Evolutionary conservation across 2,797 vertebrate genomes (phyloP).

Genomic region (Holocentrus rufus): DNA sequence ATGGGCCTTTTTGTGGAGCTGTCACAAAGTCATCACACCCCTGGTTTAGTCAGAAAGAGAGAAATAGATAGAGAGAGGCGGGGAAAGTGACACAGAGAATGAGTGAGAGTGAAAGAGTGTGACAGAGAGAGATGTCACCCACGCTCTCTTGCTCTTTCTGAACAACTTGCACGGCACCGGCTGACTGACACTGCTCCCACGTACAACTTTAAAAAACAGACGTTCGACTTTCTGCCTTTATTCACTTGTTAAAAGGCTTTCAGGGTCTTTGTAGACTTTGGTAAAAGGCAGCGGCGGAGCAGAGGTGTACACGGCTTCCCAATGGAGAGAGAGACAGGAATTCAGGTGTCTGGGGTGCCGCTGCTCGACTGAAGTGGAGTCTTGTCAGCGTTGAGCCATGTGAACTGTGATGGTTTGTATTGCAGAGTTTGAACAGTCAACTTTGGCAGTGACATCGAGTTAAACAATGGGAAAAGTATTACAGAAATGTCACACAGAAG

Average conservation of each 20-base stretch:
- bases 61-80: conserved; percentile 63
- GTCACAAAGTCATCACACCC: conserved; percentile 70
- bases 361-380: conserved; percentile 52
- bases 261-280: conserved; percentile 79
- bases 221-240: conserved; percentile 59
- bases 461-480: conserved; percentile 41
- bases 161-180: conserved; percentile 60
- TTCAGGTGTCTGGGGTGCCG: conserved; percentile 53
- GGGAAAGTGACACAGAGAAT: conserved; percentile 64
- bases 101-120: conserved; percentile 66
- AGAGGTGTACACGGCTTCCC: conserved; percentile 68
- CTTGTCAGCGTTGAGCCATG: conserved; percentile 56
- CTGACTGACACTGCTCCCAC: conserved; percentile 70
- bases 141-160: conserved; percentile 70
- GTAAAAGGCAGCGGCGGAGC: conserved; percentile 63
- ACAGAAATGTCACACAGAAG: conserved; percentile 14
- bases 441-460: conserved; percentile 18
- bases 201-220: conserved; percentile 59
- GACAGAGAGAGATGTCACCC: conserved; percentile 74
- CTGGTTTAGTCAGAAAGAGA: conserved; percentile 66
- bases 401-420: conserved; percentile 61
- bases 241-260: conserved; percentile 79
- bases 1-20: conserved; percentile 60
- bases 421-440: conserved; percentile 43
- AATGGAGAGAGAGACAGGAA: conserved; percentile 53